Conservation (phyloP, 1,140 invertebrate genomes). For the Halictus rubicundus region DNA sequence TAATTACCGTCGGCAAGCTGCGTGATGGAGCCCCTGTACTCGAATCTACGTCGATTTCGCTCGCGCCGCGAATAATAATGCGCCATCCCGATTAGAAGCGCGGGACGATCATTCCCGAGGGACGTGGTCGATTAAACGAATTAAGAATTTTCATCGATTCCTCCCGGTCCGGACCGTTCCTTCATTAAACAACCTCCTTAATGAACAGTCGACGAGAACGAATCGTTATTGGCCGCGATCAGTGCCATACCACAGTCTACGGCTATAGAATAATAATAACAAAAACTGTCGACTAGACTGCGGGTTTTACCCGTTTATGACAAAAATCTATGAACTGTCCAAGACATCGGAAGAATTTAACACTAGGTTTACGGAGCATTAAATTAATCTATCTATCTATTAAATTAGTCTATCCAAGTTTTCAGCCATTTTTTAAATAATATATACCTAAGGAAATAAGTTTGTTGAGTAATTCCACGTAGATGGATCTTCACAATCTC, state of each 20-base stretch:
- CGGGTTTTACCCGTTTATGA: too few species aligned
- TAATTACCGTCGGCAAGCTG: slow-evolving; percentile 67
- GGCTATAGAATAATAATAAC: background rate
- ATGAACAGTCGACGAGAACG: too few species aligned
- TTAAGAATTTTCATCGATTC: background rate
- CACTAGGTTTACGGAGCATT: too few species aligned
- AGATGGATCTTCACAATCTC: too few species aligned
- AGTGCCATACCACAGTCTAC: background rate
- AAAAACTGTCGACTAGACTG: too few species aligned
- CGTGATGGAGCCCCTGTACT: background rate
- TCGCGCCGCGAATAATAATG: slow-evolving; percentile 34
- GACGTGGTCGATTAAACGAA: slow-evolving; percentile 17
- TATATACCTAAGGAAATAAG: too few species aligned
- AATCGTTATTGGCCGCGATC: background rate
- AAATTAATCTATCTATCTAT: too few species aligned
- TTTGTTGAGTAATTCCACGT: too few species aligned
- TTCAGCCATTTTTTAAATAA: too few species aligned
- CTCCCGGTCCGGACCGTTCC: background rate
- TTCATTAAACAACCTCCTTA: background rate
- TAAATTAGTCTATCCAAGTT: too few species aligned
- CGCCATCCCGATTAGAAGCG: background rate
- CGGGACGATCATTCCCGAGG: background rate
- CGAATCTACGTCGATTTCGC: slow-evolving; percentile 37
- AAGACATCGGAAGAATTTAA: too few species aligned
- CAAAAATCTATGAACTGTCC: too few species aligned